Conservation (phyloP, 2,113 vertebrate species). For the Mus pahari region DNA sequence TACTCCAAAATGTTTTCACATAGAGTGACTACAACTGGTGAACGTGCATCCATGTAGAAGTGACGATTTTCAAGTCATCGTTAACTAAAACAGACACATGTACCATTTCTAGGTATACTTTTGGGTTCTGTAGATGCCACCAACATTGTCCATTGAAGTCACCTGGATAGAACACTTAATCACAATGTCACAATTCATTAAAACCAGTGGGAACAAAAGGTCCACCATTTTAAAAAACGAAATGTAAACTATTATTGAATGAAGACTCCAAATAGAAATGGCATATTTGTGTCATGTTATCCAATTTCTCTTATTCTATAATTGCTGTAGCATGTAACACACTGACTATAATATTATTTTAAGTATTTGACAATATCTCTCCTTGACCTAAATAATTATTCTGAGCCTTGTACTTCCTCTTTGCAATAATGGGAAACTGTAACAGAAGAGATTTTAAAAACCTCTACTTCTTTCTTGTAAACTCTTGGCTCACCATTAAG, state of each 20-base stretch:
- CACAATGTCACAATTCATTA: not conserved
- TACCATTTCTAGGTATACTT: not conserved
- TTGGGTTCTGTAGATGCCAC: not conserved
- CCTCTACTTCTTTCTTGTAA: not conserved
- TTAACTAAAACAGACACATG: conserved; percentile 27
- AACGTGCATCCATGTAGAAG: not conserved
- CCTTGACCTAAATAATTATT: not conserved
- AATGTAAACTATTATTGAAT: not conserved
- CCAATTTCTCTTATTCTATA: not conserved
- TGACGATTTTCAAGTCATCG: not conserved
- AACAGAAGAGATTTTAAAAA: not conserved
- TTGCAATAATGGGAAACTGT: not conserved
- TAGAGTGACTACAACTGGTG: not conserved
- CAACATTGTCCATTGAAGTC: not conserved
- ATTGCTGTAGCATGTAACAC: not conserved
- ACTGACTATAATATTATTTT: not conserved
- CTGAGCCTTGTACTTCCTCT: not conserved
- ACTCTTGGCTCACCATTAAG: not conserved
- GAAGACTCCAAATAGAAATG: conserved; percentile 20
- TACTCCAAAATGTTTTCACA: not conserved
- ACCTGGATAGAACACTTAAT: not conserved
- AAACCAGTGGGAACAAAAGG: not conserved
- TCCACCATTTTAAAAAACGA: conserved; percentile 37
- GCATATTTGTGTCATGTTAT: conserved; percentile 12
- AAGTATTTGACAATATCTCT: conserved; percentile 12